phyloP scores from a whole-genome alignment of 2,797 vertebrate species.

The Amphiprion clarkii region DNA sequence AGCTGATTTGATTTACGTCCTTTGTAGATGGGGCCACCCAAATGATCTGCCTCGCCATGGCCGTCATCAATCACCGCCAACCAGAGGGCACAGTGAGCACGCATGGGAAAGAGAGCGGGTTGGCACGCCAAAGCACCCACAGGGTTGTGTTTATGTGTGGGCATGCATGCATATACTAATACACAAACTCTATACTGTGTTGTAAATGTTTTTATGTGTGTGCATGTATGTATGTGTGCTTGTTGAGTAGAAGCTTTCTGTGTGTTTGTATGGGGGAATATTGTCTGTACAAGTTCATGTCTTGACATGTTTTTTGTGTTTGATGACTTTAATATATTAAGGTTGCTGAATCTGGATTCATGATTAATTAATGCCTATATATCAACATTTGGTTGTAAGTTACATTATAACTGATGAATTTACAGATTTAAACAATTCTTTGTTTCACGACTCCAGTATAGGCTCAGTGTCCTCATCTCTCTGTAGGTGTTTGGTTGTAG shows the following conservation, averaged over 20 bases:
- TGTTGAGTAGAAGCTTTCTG: slow-evolving; percentile 1
- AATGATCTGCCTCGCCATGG: slow-evolving; percentile 87
- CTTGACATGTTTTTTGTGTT: not conserved
- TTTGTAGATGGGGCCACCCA: slow-evolving; percentile 87
- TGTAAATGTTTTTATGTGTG: slow-evolving; percentile 33
- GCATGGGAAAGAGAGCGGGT: slow-evolving; percentile 73
- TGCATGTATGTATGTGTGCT: not conserved
- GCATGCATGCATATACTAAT: slow-evolving; percentile 33
- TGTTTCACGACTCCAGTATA: too few species aligned
- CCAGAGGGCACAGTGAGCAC: slow-evolving; percentile 85
- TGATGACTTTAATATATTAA: not conserved
- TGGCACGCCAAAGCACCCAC: slow-evolving; percentile 74
- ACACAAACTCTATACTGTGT: slow-evolving; percentile 9
- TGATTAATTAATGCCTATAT: not conserved
- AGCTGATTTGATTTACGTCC: slow-evolving; percentile 90
- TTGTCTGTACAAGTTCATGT: not conserved
- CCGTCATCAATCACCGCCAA: slow-evolving; percentile 88
- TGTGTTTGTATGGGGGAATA: not conserved
- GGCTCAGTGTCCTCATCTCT: too few species aligned
- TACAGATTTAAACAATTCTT: too few species aligned
- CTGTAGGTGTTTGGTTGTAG: too few species aligned
- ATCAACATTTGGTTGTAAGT: not conserved
- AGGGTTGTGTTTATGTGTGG: slow-evolving; percentile 62
- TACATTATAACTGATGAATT: not conserved
- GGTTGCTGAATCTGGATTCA: not conserved